Conservation (phyloP, 2,888 invertebrate species). For the Phyto melanocephala region DNA sequence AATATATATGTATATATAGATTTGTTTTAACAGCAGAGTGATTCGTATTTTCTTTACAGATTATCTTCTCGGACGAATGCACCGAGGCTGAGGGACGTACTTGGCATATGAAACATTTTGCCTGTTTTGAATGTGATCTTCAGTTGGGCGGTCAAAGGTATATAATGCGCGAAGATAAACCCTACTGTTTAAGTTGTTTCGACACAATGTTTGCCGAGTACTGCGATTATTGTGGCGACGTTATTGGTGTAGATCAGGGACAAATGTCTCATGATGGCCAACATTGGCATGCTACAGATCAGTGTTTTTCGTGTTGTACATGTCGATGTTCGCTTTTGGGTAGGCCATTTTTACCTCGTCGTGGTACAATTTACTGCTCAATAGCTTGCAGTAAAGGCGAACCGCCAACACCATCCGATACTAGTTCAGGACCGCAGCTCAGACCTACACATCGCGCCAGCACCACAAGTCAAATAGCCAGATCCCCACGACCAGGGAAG, state of each 20-base stretch:
- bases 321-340: slow-evolving; percentile 87
- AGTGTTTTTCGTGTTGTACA: slow-evolving; percentile 95
- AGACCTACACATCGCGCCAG: slow-evolving; percentile 80
- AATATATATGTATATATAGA: too few species aligned
- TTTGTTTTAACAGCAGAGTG: too few species aligned
- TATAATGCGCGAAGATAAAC: slow-evolving; percentile 97
- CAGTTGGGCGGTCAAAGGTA: slow-evolving; percentile 98
- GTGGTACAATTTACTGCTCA: slow-evolving; percentile 96
- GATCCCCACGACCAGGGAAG: slow-evolving; percentile 78
- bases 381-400: slow-evolving; percentile 96
- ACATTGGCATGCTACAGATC: slow-evolving; percentile 97
- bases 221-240: slow-evolving; percentile 97
- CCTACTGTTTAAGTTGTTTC: slow-evolving; percentile 96
- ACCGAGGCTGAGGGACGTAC: slow-evolving; percentile 98
- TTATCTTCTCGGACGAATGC: slow-evolving; percentile 98
- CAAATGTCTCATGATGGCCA: slow-evolving; percentile 99
- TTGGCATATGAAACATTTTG: slow-evolving; percentile 99
- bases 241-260: slow-evolving; percentile 97
- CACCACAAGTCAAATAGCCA: slow-evolving; percentile 79
- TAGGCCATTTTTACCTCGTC: slow-evolving; percentile 92
- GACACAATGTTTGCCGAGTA: slow-evolving; percentile 97
- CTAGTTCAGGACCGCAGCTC: slow-evolving; percentile 85
- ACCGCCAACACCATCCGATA: slow-evolving; percentile 90
- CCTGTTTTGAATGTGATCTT: slow-evolving; percentile 95
- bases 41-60: slow-evolving; percentile 81